These are phyloP conservation scores for Caenorhabditis remanei DNA, from an alignment of 1,140 invertebrate genomes.

Conservation along the genomic window DNA sequence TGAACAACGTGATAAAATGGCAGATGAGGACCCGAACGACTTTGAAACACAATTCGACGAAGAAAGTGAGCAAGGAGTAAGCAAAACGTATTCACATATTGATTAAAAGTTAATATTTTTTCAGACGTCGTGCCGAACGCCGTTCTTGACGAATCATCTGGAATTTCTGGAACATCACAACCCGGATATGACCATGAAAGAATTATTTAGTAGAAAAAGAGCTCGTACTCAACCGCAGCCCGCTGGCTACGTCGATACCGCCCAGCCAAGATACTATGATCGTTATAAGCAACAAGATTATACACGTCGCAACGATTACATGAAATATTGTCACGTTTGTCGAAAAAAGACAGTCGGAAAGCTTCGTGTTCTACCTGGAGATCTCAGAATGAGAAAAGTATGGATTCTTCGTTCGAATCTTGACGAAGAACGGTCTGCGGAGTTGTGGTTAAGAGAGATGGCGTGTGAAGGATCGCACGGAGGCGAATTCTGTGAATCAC, in stretches of 20 bases:
- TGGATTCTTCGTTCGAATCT: slow-evolving; percentile 59
- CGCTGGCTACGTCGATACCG: neutral
- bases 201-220: slow-evolving; percentile 13
- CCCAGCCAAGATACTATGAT: slow-evolving; percentile 40
- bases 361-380: slow-evolving; percentile 47
- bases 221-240: neutral
- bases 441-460: slow-evolving; percentile 50
- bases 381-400: slow-evolving; percentile 41
- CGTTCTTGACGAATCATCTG: neutral
- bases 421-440: slow-evolving; percentile 55
- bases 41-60: neutral
- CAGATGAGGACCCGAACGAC: neutral
- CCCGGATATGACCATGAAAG: slow-evolving; percentile 30
- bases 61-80: neutral
- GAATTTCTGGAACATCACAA: neutral
- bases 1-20: neutral
- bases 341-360: slow-evolving; percentile 42
- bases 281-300: slow-evolving; percentile 56
- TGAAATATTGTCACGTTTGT: slow-evolving; percentile 57
- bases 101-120: neutral
- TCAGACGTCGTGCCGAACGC: neutral
- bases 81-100: neutral
- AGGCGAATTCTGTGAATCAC: slow-evolving; percentile 43
- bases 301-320: slow-evolving; percentile 40
- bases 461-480: slow-evolving; percentile 52